Percentiles rank a stretch among this genome's conserved stretches.
phyloP scores from a whole-genome alignment of 2,113 vertebrate species.

The Tursiops truncatus region DNA sequence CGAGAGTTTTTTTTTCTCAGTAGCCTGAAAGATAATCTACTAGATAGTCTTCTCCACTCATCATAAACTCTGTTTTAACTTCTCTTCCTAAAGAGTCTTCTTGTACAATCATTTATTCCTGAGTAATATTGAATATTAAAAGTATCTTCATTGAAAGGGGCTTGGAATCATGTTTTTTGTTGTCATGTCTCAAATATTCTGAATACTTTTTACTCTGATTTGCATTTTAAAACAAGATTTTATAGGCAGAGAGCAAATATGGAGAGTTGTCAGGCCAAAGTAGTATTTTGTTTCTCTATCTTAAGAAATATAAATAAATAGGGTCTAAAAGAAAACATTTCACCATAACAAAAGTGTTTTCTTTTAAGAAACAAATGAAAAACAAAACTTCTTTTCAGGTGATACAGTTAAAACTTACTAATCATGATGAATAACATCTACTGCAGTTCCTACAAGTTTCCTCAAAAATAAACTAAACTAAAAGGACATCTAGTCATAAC shows the following conservation, averaged over 20 bases:
- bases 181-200: neutral
- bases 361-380: conserved; percentile 35
- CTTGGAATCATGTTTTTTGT: neutral
- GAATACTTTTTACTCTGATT: neutral
- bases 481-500: conserved; percentile 1
- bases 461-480: conserved; percentile 41
- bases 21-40: conserved; percentile 11
- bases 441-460: conserved; percentile 20
- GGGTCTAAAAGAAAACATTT: conserved; percentile 45
- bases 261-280: neutral
- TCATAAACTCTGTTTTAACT: conserved; percentile 25
- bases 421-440: neutral
- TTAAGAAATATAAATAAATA: conserved; percentile 40
- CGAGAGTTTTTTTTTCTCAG: neutral
- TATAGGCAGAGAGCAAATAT: neutral
- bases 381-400: neutral
- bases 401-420: conserved; percentile 18
- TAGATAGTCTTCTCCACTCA: neutral
- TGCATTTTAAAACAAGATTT: conserved; percentile 41
- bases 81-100: neutral
- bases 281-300: neutral
- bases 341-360: conserved; percentile 20
- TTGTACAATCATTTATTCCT: neutral
- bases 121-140: conserved; percentile 38
- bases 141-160: conserved; percentile 6